A percentile compares a stretch with the other conserved stretches of the same genome.
Evolutionary conservation across 2,888 invertebrate species (phyloP).

Genomic region (Rugalucina vietnamica): DNA sequence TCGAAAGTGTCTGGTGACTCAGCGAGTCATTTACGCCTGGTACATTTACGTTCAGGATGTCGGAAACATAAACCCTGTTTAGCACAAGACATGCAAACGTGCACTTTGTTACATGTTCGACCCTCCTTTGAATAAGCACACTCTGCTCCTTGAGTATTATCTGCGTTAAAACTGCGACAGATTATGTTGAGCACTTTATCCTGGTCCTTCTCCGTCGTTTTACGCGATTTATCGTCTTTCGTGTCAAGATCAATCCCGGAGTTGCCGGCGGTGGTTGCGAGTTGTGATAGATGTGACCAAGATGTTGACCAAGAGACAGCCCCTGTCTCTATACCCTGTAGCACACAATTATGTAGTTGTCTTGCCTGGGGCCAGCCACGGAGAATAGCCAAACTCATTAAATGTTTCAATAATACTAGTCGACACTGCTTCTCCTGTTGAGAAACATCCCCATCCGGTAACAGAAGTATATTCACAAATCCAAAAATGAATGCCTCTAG

Average conservation of each 20-base stretch:
- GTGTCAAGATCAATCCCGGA: background rate
- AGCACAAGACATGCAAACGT: constrained; percentile 10
- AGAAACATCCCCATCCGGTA: background rate
- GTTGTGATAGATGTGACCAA: background rate
- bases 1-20: too few relatives aligned
- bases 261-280: background rate
- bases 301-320: background rate
- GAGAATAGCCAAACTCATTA: background rate
- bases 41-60: background rate
- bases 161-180: background rate
- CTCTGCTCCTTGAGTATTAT: background rate
- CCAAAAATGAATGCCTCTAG: constrained; percentile 11
- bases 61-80: constrained; percentile 11
- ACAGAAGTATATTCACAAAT: constrained; percentile 1
- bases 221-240: background rate
- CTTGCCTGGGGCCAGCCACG: constrained; percentile 9
- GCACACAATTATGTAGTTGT: constrained; percentile 16
- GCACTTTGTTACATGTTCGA: background rate
- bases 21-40: background rate
- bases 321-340: constrained; percentile 3
- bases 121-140: constrained; percentile 16
- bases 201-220: background rate
- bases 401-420: background rate
- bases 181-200: constrained; percentile 9
- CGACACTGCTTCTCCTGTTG: background rate